Percentiles rank a stretch among this genome's conserved stretches.
Conservation (phyloP, 2,113 vertebrate species). For the Notothenia coriiceps region DNA sequence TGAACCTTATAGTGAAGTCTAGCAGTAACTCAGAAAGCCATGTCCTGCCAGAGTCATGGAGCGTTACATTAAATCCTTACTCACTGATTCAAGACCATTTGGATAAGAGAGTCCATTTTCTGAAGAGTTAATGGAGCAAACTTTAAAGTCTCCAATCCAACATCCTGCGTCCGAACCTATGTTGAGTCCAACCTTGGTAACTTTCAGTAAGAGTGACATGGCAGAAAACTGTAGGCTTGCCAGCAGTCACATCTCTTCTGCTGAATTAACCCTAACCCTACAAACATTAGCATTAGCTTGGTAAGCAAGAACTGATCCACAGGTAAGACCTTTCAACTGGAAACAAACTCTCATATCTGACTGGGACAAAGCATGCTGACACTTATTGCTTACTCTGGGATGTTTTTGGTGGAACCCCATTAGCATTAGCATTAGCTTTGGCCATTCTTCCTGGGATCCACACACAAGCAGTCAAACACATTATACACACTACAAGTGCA, state of each 20-base stretch:
- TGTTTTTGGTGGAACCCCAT: too few relatives aligned
- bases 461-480: too few relatives aligned
- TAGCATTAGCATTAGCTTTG: too few relatives aligned
- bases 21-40: neutral
- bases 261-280: neutral
- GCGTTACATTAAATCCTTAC: conserved; percentile 3
- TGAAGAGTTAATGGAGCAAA: conserved; percentile 5
- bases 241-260: neutral
- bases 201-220: neutral
- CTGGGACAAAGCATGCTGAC: neutral
- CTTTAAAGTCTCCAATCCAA: neutral
- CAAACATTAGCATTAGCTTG: neutral
- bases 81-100: conserved; percentile 16
- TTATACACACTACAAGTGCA: too few relatives aligned
- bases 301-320: neutral
- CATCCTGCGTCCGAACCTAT: neutral
- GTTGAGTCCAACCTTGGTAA: neutral
- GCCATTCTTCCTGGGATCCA: too few relatives aligned
- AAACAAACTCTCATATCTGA: neutral
- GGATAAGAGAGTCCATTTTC: conserved; percentile 16
- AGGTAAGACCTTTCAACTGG: neutral
- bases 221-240: neutral
- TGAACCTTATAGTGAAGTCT: neutral
- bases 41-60: neutral
- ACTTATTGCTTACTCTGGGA: neutral